These are phyloP conservation scores for Formica selysi DNA, from an alignment of 1,140 invertebrate species.

Conservation along the genomic window DNA sequence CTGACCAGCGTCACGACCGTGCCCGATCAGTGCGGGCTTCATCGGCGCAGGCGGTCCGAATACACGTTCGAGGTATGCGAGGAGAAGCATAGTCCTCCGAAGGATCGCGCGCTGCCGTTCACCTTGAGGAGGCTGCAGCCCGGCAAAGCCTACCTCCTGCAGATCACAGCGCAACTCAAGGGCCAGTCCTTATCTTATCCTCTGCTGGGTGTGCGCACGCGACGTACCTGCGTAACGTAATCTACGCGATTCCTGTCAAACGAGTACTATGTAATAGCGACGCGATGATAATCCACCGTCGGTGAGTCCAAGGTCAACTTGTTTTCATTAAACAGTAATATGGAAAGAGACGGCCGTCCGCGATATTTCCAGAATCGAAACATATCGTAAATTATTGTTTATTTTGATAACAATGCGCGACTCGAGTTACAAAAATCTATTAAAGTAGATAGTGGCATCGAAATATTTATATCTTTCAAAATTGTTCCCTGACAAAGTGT, in stretches of 20 bases:
- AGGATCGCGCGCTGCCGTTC: constrained; percentile 77
- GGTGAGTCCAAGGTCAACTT: background rate
- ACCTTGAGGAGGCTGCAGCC: constrained; percentile 79
- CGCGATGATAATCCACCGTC: constrained; percentile 13
- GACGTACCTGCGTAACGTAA: constrained; percentile 72
- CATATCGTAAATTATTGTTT: background rate
- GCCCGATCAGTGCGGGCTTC: constrained; percentile 80
- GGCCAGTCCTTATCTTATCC: constrained; percentile 81
- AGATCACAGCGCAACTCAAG: constrained; percentile 80
- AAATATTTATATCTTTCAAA: constrained; percentile 19
- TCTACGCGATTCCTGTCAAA: constrained; percentile 22
- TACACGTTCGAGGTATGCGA: constrained; percentile 79
- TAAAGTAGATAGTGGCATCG: background rate
- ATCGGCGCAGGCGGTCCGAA: constrained; percentile 80
- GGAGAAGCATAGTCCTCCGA: constrained; percentile 76
- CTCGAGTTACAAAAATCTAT: background rate
- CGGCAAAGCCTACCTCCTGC: constrained; percentile 79
- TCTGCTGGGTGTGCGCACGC: constrained; percentile 76
- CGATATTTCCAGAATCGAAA: background rate
- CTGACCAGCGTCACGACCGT: constrained; percentile 74
- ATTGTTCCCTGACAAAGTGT: background rate
- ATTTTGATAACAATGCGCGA: background rate
- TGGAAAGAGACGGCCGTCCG: background rate
- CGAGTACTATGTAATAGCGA: constrained; percentile 37
- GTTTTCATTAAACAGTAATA: constrained; percentile 13